Conservation (phyloP, 1,140 invertebrate genomes). For the Rhagoletis pomonella region DNA sequence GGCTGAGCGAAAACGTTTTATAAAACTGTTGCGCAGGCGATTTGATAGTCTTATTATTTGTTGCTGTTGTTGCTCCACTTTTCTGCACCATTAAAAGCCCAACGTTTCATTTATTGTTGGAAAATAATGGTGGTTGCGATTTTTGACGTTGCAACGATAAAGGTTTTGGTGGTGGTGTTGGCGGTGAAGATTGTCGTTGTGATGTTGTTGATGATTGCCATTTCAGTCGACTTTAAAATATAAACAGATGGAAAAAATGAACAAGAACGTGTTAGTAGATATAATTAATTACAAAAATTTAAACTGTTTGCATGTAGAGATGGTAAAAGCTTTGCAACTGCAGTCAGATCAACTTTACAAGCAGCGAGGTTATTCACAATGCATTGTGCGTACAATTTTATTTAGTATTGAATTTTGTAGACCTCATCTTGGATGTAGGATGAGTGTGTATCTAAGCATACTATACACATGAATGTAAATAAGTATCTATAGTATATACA, state of each 20-base stretch:
- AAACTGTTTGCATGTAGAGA: not conserved
- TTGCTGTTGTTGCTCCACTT: constrained; percentile 43
- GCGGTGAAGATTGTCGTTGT: constrained; percentile 33
- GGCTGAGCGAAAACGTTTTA: constrained; percentile 55
- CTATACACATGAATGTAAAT: too few species aligned
- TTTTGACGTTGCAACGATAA: constrained; percentile 33
- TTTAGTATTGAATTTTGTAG: not conserved
- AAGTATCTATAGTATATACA: too few species aligned
- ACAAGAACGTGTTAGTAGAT: not conserved
- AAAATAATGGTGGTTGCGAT: constrained; percentile 34
- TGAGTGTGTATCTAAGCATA: too few species aligned
- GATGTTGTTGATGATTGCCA: constrained; percentile 35
- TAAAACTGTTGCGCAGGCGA: constrained; percentile 61
- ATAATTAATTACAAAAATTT: too few species aligned
- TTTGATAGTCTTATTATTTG: constrained; percentile 62
- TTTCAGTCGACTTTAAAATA: constrained; percentile 48
- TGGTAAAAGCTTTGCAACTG: not conserved
- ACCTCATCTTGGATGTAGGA: too few species aligned
- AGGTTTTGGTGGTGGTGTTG: constrained; percentile 33
- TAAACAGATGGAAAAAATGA: constrained; percentile 12
- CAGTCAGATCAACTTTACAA: not conserved
- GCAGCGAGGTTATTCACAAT: not conserved
- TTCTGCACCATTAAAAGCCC: not conserved
- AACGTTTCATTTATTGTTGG: not conserved
- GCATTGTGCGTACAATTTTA: not conserved